Conservation (phyloP, 1,140 invertebrate genomes). For the Tetramorium alpestre region DNA sequence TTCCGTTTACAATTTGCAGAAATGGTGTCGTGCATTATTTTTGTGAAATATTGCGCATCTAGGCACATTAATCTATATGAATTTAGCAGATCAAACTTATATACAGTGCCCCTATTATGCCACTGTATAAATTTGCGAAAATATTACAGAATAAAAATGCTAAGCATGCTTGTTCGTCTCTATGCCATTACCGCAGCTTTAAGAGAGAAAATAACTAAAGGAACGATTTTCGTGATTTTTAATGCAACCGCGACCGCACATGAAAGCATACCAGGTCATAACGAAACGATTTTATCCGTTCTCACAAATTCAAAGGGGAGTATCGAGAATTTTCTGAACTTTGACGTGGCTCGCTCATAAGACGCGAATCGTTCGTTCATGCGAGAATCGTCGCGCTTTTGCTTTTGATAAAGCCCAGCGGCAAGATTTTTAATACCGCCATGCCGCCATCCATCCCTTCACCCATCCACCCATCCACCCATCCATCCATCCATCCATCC, state of each 20-base stretch:
- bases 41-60: not conserved
- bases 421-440: conserved; percentile 42
- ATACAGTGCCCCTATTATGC: not conserved
- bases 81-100: not conserved
- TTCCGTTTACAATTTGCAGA: conserved; percentile 9
- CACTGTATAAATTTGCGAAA: not conserved
- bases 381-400: conserved; percentile 52
- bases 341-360: conserved; percentile 38
- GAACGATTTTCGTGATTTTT: conserved; percentile 21
- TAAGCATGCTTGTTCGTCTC: not conserved
- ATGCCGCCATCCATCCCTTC: not conserved
- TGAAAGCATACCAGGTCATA: not conserved
- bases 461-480: not conserved
- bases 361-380: conserved; percentile 52
- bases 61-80: conserved; percentile 9
- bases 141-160: conserved; percentile 15
- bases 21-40: not conserved
- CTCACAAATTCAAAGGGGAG: conserved; percentile 36
- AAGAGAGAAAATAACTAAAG: conserved; percentile 16
- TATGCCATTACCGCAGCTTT: not conserved
- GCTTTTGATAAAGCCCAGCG: conserved; percentile 31
- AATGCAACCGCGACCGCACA: not conserved
- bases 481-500: not conserved
- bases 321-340: conserved; percentile 58
- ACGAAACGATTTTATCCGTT: conserved; percentile 46